Conservation (phyloP, 2,113 vertebrate genomes). For the Tonatia bakeri region DNA sequence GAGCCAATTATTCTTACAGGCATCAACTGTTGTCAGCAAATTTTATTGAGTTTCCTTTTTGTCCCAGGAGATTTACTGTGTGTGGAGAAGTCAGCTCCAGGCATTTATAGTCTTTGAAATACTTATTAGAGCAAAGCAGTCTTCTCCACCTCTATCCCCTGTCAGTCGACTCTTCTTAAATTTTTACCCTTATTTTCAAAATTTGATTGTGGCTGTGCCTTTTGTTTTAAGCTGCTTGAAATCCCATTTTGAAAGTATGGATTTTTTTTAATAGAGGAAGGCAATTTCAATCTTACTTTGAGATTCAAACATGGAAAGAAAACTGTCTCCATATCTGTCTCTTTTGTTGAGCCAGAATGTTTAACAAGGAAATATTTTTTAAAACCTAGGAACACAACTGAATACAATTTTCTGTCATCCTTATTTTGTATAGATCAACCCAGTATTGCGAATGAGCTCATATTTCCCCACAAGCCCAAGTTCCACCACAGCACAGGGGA, state of each 20-base stretch:
- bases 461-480: not conserved
- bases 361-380: not conserved
- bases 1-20: constrained; percentile 56
- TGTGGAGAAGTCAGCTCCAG: constrained; percentile 22
- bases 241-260: constrained; percentile 20
- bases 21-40: constrained; percentile 66
- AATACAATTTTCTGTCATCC: not conserved
- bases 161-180: not conserved
- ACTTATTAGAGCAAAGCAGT: not conserved
- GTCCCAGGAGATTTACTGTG: constrained; percentile 44
- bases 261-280: not conserved
- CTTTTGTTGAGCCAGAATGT: not conserved
- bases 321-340: not conserved
- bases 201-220: not conserved
- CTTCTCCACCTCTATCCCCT: not conserved
- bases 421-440: not conserved
- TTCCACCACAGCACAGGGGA: not conserved
- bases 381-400: not conserved
- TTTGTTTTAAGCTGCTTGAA: constrained; percentile 26
- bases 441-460: not conserved
- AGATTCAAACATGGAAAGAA: constrained; percentile 43
- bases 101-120: constrained; percentile 34
- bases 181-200: constrained; percentile 22
- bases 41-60: constrained; percentile 58
- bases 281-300: constrained; percentile 1